Conservation (phyloP, 2,888 invertebrate species). For the Yponomeuta evonymella region DNA sequence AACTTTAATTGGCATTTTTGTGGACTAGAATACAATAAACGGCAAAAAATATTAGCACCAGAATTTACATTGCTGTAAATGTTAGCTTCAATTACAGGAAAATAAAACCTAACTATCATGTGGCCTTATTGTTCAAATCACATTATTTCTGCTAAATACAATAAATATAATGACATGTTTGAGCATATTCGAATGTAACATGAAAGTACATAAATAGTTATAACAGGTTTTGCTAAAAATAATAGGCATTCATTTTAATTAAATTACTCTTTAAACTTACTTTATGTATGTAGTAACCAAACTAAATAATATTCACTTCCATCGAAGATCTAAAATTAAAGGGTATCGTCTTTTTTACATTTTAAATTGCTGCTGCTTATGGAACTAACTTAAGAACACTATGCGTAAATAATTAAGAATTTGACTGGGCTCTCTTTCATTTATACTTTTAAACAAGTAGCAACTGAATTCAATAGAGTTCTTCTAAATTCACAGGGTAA, state of each 20-base stretch:
- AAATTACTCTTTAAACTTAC: background rate
- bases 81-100: background rate
- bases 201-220: conserved; percentile 4
- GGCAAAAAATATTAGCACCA: conserved; percentile 51
- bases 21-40: conserved; percentile 67
- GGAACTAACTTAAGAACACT: background rate
- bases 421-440: background rate
- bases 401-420: background rate
- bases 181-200: no score
- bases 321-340: conserved; percentile 11
- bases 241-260: conserved; percentile 5
- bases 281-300: background rate
- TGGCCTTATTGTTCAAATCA: no score
- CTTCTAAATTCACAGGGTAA: background rate
- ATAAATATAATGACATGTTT: no score
- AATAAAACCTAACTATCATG: no score
- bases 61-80: conserved; percentile 17
- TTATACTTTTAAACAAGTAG: background rate
- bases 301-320: background rate
- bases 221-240: conserved; percentile 18
- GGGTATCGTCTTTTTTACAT: conserved; percentile 11
- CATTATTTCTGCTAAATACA: no score
- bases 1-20: conserved; percentile 26
- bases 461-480: background rate
- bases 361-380: conserved; percentile 18